These are phyloP conservation scores for Centrocercus urophasianus DNA, from an alignment of 2,113 vertebrate genomes.

Conservation along the genomic window DNA sequence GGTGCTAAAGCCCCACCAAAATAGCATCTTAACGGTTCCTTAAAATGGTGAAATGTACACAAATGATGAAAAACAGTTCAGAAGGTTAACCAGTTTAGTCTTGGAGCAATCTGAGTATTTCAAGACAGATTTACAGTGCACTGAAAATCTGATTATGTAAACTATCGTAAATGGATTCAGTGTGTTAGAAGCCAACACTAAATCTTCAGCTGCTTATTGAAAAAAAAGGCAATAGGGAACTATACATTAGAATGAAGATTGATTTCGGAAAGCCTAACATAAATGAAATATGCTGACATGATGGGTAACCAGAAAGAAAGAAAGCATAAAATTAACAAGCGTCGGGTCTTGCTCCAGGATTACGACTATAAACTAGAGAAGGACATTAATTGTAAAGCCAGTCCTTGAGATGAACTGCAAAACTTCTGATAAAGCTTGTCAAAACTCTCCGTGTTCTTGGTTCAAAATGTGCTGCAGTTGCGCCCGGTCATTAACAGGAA, in stretches of 20 bases:
- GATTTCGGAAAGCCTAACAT: slow-evolving; percentile 5
- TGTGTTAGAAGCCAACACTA: slow-evolving; percentile 39
- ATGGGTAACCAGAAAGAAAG: slow-evolving; percentile 46
- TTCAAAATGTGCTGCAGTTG: neutral
- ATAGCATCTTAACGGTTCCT: neutral
- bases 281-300: slow-evolving; percentile 61
- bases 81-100: slow-evolving; percentile 32
- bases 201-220: slow-evolving; percentile 56
- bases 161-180: slow-evolving; percentile 51
- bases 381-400: slow-evolving; percentile 30
- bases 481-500: neutral
- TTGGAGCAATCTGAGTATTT: slow-evolving; percentile 29
- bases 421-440: slow-evolving; percentile 14
- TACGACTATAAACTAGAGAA: slow-evolving; percentile 24
- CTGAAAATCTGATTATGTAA: slow-evolving; percentile 59
- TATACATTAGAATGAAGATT: slow-evolving; percentile 59
- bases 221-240: slow-evolving; percentile 21
- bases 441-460: neutral
- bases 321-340: slow-evolving; percentile 59
- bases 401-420: slow-evolving; percentile 40
- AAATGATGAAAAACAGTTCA: slow-evolving; percentile 18
- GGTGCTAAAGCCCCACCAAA: slow-evolving; percentile 2
- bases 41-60: slow-evolving; percentile 5
- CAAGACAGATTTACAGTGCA: slow-evolving; percentile 46
- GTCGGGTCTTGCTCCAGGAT: slow-evolving; percentile 19